Percentiles rank a stretch among this genome's conserved stretches.
These are phyloP conservation scores for Pseudobourletiella spinata DNA, from an alignment of 1,140 invertebrate genomes.

Conservation along the genomic window DNA sequence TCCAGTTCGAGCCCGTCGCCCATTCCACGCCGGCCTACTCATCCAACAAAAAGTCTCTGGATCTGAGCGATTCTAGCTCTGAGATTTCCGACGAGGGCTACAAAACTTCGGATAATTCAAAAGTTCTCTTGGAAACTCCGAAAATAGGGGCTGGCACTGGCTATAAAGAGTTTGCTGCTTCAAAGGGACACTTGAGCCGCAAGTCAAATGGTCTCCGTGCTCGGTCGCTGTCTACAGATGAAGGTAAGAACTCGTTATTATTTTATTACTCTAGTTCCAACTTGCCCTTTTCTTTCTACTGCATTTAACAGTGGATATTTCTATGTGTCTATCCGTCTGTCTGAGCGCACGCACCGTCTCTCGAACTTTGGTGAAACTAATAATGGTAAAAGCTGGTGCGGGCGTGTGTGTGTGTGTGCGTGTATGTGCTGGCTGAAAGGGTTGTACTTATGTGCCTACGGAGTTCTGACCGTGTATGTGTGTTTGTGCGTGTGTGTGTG, in stretches of 20 bases:
- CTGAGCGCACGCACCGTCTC: too few species aligned
- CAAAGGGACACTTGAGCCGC: constrained; percentile 26
- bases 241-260: too few species aligned
- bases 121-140: constrained; percentile 15
- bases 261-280: neutral
- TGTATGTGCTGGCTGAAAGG: too few species aligned
- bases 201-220: constrained; percentile 15
- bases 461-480: too few species aligned
- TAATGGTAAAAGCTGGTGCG: too few species aligned
- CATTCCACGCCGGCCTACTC: constrained; percentile 38
- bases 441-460: too few species aligned
- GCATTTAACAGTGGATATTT: too few species aligned
- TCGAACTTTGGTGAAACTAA: neutral
- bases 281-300: neutral
- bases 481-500: too few species aligned
- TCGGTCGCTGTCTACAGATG: constrained; percentile 32
- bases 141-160: neutral
- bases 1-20: constrained; percentile 32
- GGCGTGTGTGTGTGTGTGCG: neutral
- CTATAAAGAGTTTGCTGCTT: neutral
- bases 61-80: constrained; percentile 59
- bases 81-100: constrained; percentile 82
- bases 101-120: constrained; percentile 45
- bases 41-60: constrained; percentile 50
- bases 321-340: too few species aligned